Evolutionary conservation across 1,140 invertebrate species (phyloP).

Genomic region (Littorina saxatilis): DNA sequence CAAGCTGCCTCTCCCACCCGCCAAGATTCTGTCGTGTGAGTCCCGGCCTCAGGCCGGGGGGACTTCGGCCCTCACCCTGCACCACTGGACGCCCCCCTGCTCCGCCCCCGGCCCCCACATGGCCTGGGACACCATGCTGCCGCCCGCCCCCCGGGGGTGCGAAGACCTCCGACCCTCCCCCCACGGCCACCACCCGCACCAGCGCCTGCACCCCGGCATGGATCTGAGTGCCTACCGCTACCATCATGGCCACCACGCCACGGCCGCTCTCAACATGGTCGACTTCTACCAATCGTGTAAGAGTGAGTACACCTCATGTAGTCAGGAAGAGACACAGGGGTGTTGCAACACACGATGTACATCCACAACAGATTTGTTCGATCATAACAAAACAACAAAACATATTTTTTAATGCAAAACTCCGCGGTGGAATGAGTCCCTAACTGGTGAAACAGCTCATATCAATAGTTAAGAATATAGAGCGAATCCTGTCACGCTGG

Average conservation of each 20-base stretch:
- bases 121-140: constrained; percentile 45
- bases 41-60: constrained; percentile 27
- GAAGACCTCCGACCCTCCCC: constrained; percentile 30
- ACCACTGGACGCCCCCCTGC: constrained; percentile 27
- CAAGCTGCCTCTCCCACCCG: too few relatives aligned
- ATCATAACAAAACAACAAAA: too few relatives aligned
- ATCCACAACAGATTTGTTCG: too few relatives aligned
- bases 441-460: too few relatives aligned
- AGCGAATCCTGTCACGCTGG: too few relatives aligned
- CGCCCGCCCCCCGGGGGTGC: constrained; percentile 39
- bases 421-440: too few relatives aligned
- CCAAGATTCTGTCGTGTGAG: constrained; percentile 35
- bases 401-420: too few relatives aligned
- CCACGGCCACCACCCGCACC: constrained; percentile 37
- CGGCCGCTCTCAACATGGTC: constrained; percentile 57
- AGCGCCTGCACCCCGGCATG: constrained; percentile 37
- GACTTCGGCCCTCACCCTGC: constrained; percentile 27
- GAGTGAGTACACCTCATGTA: constrained; percentile 70
- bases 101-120: constrained; percentile 23
- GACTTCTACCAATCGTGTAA: constrained; percentile 70
- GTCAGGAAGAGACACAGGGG: too few relatives aligned
- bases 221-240: constrained; percentile 60
- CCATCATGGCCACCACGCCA: constrained; percentile 45
- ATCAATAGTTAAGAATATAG: too few relatives aligned
- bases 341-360: too few relatives aligned